Evolutionary conservation across 2,797 vertebrate species (phyloP).

Genomic region (Chelmon rostratus): DNA sequence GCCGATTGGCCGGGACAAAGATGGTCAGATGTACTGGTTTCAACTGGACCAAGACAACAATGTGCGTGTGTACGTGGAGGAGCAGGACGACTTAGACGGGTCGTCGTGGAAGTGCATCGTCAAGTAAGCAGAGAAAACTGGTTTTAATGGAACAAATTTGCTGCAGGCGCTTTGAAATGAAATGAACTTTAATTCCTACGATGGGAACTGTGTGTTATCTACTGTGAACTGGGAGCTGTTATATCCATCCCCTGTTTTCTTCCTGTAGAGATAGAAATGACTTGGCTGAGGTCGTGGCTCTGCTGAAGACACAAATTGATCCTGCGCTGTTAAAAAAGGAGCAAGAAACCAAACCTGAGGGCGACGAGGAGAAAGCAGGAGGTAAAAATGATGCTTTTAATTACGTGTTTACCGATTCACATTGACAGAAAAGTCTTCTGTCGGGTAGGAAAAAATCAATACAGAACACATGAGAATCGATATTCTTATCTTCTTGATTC

Average conservation of each 20-base stretch:
- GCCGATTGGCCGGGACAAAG: constrained; percentile 96
- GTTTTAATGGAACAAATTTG: neutral
- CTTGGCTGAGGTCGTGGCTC: constrained; percentile 92
- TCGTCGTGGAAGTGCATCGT: constrained; percentile 97
- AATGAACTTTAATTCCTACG: neutral
- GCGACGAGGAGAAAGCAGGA: constrained; percentile 46
- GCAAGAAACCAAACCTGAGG: constrained; percentile 82
- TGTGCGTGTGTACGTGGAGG: constrained; percentile 95
- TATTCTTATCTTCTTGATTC: neutral
- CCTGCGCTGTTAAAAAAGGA: constrained; percentile 91
- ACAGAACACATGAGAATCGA: neutral
- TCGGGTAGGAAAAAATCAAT: neutral
- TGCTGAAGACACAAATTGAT: constrained; percentile 98
- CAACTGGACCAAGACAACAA: constrained; percentile 97
- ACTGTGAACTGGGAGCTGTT: neutral
- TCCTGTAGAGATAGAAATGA: constrained; percentile 91
- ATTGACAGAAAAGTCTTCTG: neutral
- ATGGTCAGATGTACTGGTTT: constrained; percentile 98
- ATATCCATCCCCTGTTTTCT: constrained; percentile 9
- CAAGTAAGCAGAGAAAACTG: constrained; percentile 80
- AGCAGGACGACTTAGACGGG: constrained; percentile 96
- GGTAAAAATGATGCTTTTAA: constrained; percentile 30
- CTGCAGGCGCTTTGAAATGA: neutral
- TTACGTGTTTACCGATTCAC: neutral
- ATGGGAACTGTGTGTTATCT: neutral